Conservation (phyloP, 2,113 vertebrate genomes). For the Pseudonaja textilis region DNA sequence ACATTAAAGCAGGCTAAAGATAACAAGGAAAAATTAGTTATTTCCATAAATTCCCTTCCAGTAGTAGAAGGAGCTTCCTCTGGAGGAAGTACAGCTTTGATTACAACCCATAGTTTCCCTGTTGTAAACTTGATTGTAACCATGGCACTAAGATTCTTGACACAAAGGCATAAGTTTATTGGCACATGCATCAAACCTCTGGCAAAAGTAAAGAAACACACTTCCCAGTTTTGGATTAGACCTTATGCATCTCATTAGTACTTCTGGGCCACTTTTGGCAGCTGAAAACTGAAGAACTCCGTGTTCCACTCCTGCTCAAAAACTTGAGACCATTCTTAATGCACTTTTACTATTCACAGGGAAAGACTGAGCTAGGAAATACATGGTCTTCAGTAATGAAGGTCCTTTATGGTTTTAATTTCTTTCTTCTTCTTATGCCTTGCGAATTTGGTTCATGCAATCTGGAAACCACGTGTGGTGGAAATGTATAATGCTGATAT, state of each 20-base stretch:
- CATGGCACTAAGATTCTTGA: background rate
- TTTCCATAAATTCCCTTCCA: background rate
- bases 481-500: background rate
- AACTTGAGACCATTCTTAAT: fast-evolving
- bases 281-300: background rate
- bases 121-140: background rate
- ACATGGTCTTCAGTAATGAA: background rate
- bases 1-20: background rate
- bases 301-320: background rate
- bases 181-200: fast-evolving
- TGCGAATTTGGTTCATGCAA: background rate
- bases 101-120: background rate
- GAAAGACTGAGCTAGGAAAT: background rate
- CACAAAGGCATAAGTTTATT: background rate
- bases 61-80: background rate
- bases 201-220: background rate
- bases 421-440: background rate
- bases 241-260: background rate
- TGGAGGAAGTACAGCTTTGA: background rate
- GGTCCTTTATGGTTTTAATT: background rate
- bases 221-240: fast-evolving
- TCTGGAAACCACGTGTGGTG: background rate
- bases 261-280: background rate
- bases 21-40: background rate
- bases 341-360: background rate